phyloP scores from a whole-genome alignment of 2,888 invertebrate species.

The Diarsia brunnea region DNA sequence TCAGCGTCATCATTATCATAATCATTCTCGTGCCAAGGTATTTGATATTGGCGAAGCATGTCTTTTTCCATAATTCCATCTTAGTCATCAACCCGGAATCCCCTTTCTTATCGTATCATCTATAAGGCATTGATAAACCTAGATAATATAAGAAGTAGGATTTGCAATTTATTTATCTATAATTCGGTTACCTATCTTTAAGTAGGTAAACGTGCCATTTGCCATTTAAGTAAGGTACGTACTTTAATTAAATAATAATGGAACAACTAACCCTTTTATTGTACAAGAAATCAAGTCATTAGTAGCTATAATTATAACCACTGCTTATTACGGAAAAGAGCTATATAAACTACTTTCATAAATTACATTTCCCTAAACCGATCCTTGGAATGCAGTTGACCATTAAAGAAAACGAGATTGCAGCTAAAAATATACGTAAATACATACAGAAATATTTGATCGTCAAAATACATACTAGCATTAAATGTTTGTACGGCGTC shows the following conservation, averaged over 20 bases:
- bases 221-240: neutral
- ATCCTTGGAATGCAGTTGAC: slow-evolving; percentile 35
- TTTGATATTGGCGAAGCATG: neutral
- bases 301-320: neutral
- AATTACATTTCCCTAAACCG: slow-evolving; percentile 23
- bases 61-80: neutral
- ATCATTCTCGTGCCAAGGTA: neutral
- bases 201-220: neutral
- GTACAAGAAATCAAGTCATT: neutral
- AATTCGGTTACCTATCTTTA: neutral
- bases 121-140: neutral
- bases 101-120: neutral
- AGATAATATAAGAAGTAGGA: neutral
- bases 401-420: slow-evolving; percentile 43
- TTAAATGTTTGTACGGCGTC: slow-evolving; percentile 64
- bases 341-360: slow-evolving; percentile 38
- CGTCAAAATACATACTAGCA: slow-evolving; percentile 59
- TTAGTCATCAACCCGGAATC: neutral
- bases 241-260: neutral
- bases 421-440: slow-evolving; percentile 36
- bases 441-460: slow-evolving; percentile 56
- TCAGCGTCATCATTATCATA: neutral
- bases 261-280: neutral
- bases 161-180: neutral
- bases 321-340: slow-evolving; percentile 9